Conservation (phyloP, 2,797 vertebrate species). For the Malacoctenus gilli region DNA sequence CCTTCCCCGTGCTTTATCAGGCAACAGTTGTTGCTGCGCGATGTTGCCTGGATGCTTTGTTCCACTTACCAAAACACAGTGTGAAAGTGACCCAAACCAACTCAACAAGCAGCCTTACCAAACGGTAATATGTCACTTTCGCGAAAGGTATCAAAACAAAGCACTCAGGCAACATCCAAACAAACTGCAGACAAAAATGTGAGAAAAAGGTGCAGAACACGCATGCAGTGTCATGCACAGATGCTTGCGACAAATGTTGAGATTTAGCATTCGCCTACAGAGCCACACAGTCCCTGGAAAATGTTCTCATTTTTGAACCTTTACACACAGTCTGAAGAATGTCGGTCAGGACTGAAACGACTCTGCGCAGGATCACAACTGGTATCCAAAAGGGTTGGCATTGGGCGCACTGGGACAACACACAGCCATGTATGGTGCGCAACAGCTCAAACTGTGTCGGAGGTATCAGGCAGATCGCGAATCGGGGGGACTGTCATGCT, state of each 20-base stretch:
- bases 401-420: too few species aligned
- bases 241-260: neutral
- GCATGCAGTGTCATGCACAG: conserved; percentile 51
- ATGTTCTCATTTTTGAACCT: neutral
- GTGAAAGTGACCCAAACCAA: too few species aligned
- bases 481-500: conserved; percentile 32
- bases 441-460: neutral
- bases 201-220: conserved; percentile 23
- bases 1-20: too few species aligned
- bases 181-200: conserved; percentile 27
- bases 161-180: too few species aligned
- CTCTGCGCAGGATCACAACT: neutral
- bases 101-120: too few species aligned
- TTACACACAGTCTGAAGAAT: neutral
- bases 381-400: too few species aligned
- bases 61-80: too few species aligned
- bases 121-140: too few species aligned
- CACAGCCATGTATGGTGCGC: neutral
- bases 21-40: too few species aligned
- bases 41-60: too few species aligned
- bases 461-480: neutral
- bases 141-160: too few species aligned
- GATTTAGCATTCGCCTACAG: neutral
- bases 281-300: neutral
- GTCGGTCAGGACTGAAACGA: neutral